Evolutionary conservation across 1,140 invertebrate genomes (phyloP).

Genomic region (Drosophila truncata): DNA sequence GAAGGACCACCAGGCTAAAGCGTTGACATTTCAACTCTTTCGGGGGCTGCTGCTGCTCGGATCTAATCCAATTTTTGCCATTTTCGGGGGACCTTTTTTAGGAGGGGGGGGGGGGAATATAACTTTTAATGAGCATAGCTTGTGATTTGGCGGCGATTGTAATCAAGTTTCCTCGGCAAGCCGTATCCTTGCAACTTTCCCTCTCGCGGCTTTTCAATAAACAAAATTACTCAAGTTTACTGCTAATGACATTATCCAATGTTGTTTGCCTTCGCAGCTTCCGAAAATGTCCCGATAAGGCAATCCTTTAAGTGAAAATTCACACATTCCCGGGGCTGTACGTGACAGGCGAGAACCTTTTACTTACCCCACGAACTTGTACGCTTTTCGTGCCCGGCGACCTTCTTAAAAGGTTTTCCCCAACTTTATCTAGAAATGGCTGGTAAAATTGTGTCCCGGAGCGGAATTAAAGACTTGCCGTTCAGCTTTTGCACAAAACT

Average conservation of each 20-base stretch:
- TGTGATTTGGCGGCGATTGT: constrained; percentile 49
- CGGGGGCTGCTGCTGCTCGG: neutral
- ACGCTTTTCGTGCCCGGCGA: constrained; percentile 33
- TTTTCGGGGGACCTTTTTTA: constrained; percentile 21
- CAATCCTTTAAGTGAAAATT: constrained; percentile 50
- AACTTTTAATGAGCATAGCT: constrained; percentile 50
- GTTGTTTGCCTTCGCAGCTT: constrained; percentile 10
- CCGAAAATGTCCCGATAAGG: constrained; percentile 16
- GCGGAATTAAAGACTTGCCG: constrained; percentile 19
- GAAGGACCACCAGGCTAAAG: constrained; percentile 1
- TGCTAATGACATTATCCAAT: constrained; percentile 49
- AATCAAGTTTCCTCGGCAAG: constrained; percentile 24
- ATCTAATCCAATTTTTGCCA: constrained; percentile 41
- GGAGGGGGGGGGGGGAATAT: neutral
- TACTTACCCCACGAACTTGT: constrained; percentile 23
- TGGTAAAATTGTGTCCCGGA: constrained; percentile 28
- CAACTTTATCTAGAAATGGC: constrained; percentile 53
- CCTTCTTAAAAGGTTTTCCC: constrained; percentile 31
- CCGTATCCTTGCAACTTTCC: constrained; percentile 25
- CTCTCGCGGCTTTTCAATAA: constrained; percentile 36
- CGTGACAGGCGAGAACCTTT: constrained; percentile 59
- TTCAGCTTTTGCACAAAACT: constrained; percentile 37
- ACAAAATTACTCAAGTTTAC: constrained; percentile 47
- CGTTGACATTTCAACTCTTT: constrained; percentile 52
- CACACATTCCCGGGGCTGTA: constrained; percentile 43